Base-by-base conservation (phyloP, 2,797 vertebrate genomes). In the Notolabrus celidotus region DNA sequence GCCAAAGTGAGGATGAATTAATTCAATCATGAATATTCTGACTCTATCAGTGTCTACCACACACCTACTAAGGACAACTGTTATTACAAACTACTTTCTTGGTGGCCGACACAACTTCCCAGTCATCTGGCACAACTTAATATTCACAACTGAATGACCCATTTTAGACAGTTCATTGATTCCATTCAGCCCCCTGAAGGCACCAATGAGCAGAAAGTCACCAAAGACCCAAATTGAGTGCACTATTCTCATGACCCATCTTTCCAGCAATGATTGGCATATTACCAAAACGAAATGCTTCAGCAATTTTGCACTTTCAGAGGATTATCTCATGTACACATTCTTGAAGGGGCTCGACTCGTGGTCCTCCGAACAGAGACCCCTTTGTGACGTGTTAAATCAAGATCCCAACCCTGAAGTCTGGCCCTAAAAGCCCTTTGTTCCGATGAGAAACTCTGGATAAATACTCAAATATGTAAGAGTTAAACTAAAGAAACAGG, bases 161-260 rank as follows among this genome's bases (percentile, higher is more conserved):
- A 88, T 92, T 93, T 66, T 80, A 88, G 69, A 91, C 87, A 75
- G 92, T 89, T 92, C 90, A 91, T 88, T 74, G 91, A 87, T 83
- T 92, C 88, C 86, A 92, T 92, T 93, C 83, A 91, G 68, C 64
- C 61, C n/a, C 0, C 10, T 1, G 45, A 86, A 83, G 67, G 70
- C 74, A 80, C 82, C 82, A 86, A 82, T 80, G 68, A 89, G 77
- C 85, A 68, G 19, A 61, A 85, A 89, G 87, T 89, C 82, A 88
- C 72, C 60, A 52, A 64, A 43, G 31, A 80, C 69, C 38, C 82
- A 75, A 82, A 82, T 53, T 29, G 36, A 75, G 68, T 62, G 55
- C 63, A 75, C 57, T 71, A 79, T 77, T 86, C 77, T 86, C 43
- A 59, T 29, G 57, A 71, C 65, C 71, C 25, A 47, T 66, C 58